Evolutionary conservation across 2,797 vertebrate genomes (phyloP).

Genomic region (Todus mexicanus): DNA sequence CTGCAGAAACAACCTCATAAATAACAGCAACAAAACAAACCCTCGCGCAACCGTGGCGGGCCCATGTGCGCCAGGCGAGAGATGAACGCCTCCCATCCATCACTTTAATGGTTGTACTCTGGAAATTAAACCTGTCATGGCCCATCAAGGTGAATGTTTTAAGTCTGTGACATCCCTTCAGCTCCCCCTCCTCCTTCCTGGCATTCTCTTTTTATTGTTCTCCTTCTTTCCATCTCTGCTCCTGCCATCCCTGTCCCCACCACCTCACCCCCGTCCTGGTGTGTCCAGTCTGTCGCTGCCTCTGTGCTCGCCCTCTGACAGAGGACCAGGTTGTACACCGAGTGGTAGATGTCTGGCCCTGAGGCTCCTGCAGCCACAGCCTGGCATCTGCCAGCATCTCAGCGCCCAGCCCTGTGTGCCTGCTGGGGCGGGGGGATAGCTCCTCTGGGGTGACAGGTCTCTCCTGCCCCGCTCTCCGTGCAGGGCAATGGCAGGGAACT

Average conservation of each 20-base stretch:
- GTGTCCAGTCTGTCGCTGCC: background rate
- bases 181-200: background rate
- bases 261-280: background rate
- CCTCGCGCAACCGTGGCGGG: background rate
- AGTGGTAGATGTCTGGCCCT: too few relatives aligned
- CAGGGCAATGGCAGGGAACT: background rate
- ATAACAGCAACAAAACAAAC: slow-evolving; percentile 63
- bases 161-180: slow-evolving; percentile 31
- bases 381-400: background rate
- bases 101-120: slow-evolving; percentile 75
- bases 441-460: background rate
- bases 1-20: slow-evolving; percentile 65
- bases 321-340: background rate
- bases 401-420: background rate
- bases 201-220: background rate
- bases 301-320: fast-evolving
- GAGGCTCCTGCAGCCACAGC: background rate
- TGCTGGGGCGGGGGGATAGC: background rate
- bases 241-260: too few relatives aligned
- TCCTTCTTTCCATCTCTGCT: background rate
- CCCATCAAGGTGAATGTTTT: slow-evolving; percentile 58
- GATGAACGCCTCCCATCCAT: slow-evolving; percentile 64
- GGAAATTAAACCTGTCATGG: slow-evolving; percentile 74
- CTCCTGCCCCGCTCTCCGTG: fast-evolving
- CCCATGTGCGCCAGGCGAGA: background rate